Percentiles rank a stretch among this genome's conserved stretches.
phyloP scores from a whole-genome alignment of 2,797 vertebrate genomes.

The Sebastes miniatus region DNA sequence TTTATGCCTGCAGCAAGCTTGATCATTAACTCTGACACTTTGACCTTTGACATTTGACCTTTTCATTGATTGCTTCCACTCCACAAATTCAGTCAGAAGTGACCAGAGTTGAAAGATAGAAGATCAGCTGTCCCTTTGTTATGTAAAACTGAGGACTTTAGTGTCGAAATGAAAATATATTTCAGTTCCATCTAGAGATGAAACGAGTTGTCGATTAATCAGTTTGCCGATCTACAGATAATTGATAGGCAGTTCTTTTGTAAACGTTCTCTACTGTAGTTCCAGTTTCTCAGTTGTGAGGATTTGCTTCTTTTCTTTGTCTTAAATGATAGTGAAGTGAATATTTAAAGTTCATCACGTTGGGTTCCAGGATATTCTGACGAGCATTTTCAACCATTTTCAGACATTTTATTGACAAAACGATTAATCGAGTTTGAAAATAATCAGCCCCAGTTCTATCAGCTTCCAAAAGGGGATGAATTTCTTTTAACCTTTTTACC shows the following conservation, averaged over 20 bases:
- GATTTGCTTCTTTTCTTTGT: not conserved
- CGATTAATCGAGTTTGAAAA: not conserved
- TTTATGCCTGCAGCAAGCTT: not conserved
- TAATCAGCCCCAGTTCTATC: not conserved
- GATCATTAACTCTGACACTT: slow-evolving; percentile 9
- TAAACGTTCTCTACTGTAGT: not conserved
- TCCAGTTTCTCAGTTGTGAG: not conserved
- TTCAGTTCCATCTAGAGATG: not conserved
- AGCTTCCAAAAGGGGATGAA: not conserved
- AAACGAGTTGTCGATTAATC: not conserved
- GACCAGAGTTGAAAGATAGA: not conserved
- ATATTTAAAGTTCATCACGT: not conserved
- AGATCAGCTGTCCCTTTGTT: not conserved
- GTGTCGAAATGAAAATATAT: not conserved
- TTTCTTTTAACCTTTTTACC: not conserved
- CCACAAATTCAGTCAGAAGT: not conserved
- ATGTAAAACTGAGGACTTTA: not conserved
- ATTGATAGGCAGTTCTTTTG: not conserved
- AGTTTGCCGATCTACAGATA: not conserved
- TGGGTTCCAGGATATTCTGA: not conserved
- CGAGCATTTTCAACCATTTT: no score
- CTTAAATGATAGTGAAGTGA: not conserved
- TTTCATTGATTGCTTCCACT: slow-evolving; percentile 8
- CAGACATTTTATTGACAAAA: not conserved
- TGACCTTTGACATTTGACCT: slow-evolving; percentile 13